phyloP scores from a whole-genome alignment of 2,113 vertebrate species.

The Mormyrus lacerda region DNA sequence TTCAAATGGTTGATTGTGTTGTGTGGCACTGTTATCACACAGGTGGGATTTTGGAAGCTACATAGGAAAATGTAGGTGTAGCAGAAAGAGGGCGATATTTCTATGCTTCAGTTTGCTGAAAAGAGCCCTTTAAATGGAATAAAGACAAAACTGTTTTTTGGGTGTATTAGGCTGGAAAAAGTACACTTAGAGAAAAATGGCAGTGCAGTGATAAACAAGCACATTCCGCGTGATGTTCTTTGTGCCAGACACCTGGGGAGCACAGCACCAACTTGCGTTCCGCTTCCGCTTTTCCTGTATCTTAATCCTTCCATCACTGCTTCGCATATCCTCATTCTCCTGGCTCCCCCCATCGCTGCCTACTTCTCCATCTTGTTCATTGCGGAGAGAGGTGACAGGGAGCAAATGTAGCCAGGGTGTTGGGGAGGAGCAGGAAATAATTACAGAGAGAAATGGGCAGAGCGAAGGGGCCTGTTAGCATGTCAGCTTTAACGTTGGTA shows the following conservation, averaged over 20 bases:
- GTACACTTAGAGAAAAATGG: background rate
- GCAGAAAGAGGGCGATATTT: background rate
- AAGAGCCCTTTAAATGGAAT: background rate
- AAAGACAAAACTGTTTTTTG: background rate
- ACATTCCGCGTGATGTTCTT: background rate
- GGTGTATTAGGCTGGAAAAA: background rate
- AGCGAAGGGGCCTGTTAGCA: background rate
- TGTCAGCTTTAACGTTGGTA: background rate
- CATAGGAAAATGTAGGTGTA: background rate
- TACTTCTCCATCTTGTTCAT: background rate
- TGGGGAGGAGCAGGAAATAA: background rate
- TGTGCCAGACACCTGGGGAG: background rate
- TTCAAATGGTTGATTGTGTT: background rate
- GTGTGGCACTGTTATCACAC: background rate
- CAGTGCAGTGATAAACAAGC: background rate
- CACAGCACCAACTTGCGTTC: background rate
- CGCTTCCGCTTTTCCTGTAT: background rate
- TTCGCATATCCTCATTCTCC: background rate
- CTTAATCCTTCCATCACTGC: background rate
- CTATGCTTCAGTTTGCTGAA: background rate
- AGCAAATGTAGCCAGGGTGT: background rate
- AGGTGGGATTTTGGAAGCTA: background rate
- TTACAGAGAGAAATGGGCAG: background rate
- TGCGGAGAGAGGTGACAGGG: background rate
- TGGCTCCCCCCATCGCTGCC: background rate